These are phyloP conservation scores for Oriolus oriolus DNA, from an alignment of 2,113 vertebrate genomes.

Conservation along the genomic window DNA sequence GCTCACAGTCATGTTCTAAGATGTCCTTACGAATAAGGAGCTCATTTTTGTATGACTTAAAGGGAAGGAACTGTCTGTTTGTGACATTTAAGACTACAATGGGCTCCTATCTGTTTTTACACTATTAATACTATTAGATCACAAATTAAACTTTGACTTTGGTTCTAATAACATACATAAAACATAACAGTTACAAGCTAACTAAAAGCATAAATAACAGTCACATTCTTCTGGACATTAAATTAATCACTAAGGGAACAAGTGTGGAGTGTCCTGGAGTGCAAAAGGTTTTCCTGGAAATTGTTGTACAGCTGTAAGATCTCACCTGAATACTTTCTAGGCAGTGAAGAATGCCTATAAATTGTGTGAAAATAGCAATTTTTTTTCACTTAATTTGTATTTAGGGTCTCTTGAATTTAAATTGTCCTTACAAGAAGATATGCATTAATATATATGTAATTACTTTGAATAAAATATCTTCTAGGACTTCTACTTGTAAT, in stretches of 20 bases:
- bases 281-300: neutral
- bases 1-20: neutral
- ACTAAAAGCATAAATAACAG: neutral
- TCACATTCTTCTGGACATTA: neutral
- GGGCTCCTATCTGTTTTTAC: neutral
- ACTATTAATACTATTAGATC: neutral
- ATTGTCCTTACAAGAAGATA: neutral
- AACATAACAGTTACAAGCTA: neutral
- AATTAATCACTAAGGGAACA: neutral
- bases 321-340: neutral
- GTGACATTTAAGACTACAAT: neutral
- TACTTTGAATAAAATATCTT: neutral
- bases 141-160: neutral
- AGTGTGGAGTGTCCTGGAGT: neutral
- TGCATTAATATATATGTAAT: neutral
- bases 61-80: neutral
- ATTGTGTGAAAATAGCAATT: neutral
- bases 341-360: neutral
- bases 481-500: neutral
- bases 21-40: neutral
- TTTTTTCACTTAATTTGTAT: neutral
- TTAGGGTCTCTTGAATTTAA: neutral
- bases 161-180: neutral
- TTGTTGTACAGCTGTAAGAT: neutral
- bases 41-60: neutral